Evolutionary conservation across 2,113 vertebrate species (phyloP), one percentile per base, ranked within the genome.

Genomic region (Sinocyclocheilus grahami): DNA sequence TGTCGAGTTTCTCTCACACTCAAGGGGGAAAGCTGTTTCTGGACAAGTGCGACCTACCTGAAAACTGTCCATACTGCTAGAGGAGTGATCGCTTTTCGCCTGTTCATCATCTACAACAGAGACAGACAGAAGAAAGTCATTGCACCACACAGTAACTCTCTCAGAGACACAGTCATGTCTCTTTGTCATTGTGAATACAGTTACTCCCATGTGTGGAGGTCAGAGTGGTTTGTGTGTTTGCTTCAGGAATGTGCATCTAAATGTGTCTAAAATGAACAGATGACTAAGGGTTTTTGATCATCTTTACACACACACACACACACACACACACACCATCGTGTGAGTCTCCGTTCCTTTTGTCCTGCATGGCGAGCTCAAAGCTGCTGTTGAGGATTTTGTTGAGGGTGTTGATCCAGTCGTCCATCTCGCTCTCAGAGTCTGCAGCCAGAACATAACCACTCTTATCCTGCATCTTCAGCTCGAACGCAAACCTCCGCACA

Each of bases 391-490:
- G 94, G 90, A 99, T 99, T 95, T 97, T 97, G 92, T 99, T 99
- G 76, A 99, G 93, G 0, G 95, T 96, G 86, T 94, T 94, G 91
- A 98, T 97, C 98, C 98, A 99, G 27, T 99, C 98, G 83, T 99
- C 98, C 98, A 99, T 99, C 94, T 99, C 98, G 0, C 84, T 91
- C 77, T 99, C 98, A 1, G 97, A 96, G 88, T 99, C 98, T 2
- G 98, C 96, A 10, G 98, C 97, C 93, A 99, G 91, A 86, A 99
- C 97, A 89, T 98, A 99, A 83, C 96, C 97, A 86, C 98, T 99
- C 93, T 99, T 99, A 91, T 99, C 98, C 90, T 99, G 98, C 98
- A 99, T 99, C 95, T 98, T 99, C 89, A 99, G 95, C 92, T 99
- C 98, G 78, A 99, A 99, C 0, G 97, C 97, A 87, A 97, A 99